These are phyloP conservation scores for Amblyraja radiata DNA, from an alignment of 2,797 vertebrate genomes.

Conservation along the genomic window DNA sequence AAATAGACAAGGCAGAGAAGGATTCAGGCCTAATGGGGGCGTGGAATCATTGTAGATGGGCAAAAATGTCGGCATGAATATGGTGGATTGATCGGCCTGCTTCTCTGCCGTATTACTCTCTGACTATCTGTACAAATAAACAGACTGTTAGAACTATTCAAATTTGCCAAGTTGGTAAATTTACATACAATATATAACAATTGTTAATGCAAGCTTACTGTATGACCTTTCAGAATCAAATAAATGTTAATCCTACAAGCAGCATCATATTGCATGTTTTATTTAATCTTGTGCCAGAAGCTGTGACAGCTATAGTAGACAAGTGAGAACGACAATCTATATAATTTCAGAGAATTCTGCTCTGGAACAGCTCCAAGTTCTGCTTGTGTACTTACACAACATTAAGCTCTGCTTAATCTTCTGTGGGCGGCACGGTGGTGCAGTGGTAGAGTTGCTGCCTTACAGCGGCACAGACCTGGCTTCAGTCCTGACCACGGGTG, in stretches of 20 bases:
- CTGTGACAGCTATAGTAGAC: neutral
- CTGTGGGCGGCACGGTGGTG: too few species aligned
- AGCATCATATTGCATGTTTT: neutral
- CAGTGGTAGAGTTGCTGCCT: too few species aligned
- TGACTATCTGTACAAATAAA: neutral
- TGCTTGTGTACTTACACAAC: neutral
- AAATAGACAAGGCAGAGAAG: too few species aligned
- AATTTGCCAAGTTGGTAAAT: constrained; percentile 14
- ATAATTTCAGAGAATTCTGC: neutral
- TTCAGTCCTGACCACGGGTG: too few species aligned
- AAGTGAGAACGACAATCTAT: neutral
- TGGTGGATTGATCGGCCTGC: neutral
- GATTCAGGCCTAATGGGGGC: too few species aligned
- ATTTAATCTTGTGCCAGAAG: neutral
- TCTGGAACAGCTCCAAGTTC: neutral
- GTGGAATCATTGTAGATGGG: too few species aligned
- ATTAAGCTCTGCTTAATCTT: too few species aligned
- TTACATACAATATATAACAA: constrained; percentile 3
- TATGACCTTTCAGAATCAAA: neutral
- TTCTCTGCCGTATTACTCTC: neutral
- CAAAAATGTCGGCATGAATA: too few species aligned
- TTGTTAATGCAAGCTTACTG: neutral
- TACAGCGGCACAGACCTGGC: too few species aligned
- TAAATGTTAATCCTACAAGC: neutral
- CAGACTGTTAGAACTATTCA: neutral